Evolutionary conservation across 2,888 invertebrate species (phyloP), one percentile per base, ranked within the genome.

Genomic region (Acleris cristana): DNA sequence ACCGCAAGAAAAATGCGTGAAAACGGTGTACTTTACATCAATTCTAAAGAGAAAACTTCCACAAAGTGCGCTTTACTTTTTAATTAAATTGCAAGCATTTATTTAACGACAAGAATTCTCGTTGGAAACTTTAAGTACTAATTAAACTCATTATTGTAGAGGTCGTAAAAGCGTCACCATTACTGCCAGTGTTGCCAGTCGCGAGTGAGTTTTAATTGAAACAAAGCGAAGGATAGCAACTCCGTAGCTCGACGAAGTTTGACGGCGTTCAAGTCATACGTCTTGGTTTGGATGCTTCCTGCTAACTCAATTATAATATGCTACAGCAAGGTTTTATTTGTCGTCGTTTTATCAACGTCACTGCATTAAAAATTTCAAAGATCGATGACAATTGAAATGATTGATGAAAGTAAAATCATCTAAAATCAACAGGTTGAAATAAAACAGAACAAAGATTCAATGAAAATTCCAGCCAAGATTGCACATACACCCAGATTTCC

Each of bases 141-240:
- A 79, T 81, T 74, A 76, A 77, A 73, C 71, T 74, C 73, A 70
- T 72, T 74, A 72, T 77, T 57, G 21, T 66, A 62, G 63, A 40
- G 23, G 49, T 61, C 56, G 76, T 74, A 75, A 76, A 80, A 80
- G 77, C 76, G 72, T 66, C 70, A 70, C 69, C 69, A 70, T 73
- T 66, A 74, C 73, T 49, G 57, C 34, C 61, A 66, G 23, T 58
- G 62, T 62, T 67, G 57, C 63, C 26, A 63, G 72, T 71, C 72
- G 74, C 72, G 72, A 76, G 76, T 73, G 81, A 83, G 79, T 85
- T 86, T 81, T 81, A 85, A 84, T 85, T 85, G 84, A 85, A 80
- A 82, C 82, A 82, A 79, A 81, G 78, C 75, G 73, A 70, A 74
- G 72, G 68, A 60, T 71, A 69, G 67, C 63, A 67, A 63, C 67